Conservation (phyloP, 2,113 vertebrate genomes). For the Chlamydotis undulata region DNA sequence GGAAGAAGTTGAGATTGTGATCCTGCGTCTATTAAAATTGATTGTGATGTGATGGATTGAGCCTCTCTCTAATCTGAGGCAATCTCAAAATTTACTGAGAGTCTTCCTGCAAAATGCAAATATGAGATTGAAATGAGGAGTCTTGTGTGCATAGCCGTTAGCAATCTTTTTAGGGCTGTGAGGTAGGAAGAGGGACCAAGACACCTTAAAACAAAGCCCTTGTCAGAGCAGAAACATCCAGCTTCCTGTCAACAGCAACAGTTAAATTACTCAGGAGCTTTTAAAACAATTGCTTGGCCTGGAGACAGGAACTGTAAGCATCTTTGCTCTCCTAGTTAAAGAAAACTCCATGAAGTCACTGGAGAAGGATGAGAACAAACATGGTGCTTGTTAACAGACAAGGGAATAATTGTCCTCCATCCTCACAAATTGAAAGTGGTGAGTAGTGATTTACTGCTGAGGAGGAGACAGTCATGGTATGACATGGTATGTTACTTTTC, state of each 20-base stretch:
- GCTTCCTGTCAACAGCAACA: not conserved
- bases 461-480: not conserved
- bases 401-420: not conserved
- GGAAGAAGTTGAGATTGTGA: not conserved
- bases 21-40: not conserved
- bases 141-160: not conserved
- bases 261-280: not conserved
- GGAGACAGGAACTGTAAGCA: not conserved
- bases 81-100: not conserved
- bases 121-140: not conserved
- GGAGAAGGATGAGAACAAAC: not conserved
- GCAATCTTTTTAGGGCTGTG: not conserved
- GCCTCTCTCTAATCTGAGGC: not conserved
- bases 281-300: slow-evolving; percentile 34
- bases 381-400: not conserved
- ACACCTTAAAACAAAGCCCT: not conserved
- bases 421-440: not conserved
- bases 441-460: not conserved
- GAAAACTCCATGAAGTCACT: not conserved
- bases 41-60: not conserved
- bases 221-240: not conserved
- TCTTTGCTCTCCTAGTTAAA: not conserved
- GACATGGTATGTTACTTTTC: not conserved
- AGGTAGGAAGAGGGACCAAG: not conserved
- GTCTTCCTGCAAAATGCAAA: not conserved